Evolutionary conservation across 1,140 invertebrate species (phyloP).

Genomic region (Drosophila sp.): DNA sequence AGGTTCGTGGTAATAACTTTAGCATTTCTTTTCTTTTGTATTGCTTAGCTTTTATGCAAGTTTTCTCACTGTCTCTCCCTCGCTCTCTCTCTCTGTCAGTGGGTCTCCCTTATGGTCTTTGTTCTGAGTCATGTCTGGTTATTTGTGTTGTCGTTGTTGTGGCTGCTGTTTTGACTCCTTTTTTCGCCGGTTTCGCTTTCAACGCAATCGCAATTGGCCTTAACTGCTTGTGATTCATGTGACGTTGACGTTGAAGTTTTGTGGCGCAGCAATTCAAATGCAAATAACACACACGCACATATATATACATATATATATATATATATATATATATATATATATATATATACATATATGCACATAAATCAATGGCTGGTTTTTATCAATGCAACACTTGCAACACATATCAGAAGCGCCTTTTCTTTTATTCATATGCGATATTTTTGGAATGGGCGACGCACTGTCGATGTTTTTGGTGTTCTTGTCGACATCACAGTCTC

Average conservation of each 20-base stretch:
- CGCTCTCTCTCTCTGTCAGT: constrained; percentile 1
- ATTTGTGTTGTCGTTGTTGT: constrained; percentile 21
- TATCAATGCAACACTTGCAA: constrained; percentile 65
- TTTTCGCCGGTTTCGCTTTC: constrained; percentile 70
- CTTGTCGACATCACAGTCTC: not conserved
- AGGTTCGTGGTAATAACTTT: constrained; percentile 1
- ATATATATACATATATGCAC: constrained; percentile 4
- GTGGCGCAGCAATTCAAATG: constrained; percentile 36
- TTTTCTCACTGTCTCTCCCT: constrained; percentile 30
- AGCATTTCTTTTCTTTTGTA: constrained; percentile 10
- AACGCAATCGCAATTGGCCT: constrained; percentile 51
- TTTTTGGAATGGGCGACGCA: constrained; percentile 46
- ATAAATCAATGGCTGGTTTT: constrained; percentile 47
- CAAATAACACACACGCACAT: not conserved
- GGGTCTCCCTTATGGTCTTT: constrained; percentile 15
- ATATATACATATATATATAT: not conserved
- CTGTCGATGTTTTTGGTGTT: constrained; percentile 20
- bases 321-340: not conserved
- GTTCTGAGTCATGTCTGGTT: constrained; percentile 52
- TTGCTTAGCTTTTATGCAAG: constrained; percentile 24
- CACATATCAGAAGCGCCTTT: constrained; percentile 39
- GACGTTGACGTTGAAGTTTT: constrained; percentile 45
- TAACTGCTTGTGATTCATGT: constrained; percentile 68
- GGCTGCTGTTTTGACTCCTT: constrained; percentile 64
- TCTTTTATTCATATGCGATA: constrained; percentile 38